These are phyloP conservation scores for Rousettus madagascariensis DNA, from an alignment of 2,797 vertebrate species.

Conservation along the genomic window DNA sequence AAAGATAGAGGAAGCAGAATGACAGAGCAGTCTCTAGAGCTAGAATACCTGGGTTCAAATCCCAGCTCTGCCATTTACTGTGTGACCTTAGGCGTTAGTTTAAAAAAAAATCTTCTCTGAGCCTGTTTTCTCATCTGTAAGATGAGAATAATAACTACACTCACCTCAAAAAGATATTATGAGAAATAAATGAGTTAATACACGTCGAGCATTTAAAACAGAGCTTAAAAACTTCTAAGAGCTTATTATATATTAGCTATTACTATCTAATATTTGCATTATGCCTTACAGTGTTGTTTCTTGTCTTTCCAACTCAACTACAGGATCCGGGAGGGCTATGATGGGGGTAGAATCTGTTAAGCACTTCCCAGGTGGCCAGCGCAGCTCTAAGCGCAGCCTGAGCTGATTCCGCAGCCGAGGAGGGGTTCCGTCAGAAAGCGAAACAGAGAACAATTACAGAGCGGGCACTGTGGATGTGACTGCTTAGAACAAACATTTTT, in stretches of 20 bases:
- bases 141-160: background rate
- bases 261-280: background rate
- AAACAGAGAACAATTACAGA: background rate
- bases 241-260: background rate
- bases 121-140: background rate
- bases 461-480: background rate
- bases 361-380: background rate
- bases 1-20: background rate
- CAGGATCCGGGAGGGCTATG: background rate
- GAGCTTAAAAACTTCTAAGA: background rate
- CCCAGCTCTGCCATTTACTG: background rate
- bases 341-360: background rate
- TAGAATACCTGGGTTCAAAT: background rate
- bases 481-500: background rate
- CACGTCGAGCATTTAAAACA: background rate
- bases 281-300: background rate
- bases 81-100: background rate
- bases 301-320: background rate
- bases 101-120: background rate
- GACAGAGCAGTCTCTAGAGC: background rate
- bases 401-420: background rate
- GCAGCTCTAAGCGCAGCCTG: background rate
- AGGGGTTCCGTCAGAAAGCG: background rate
- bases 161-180: background rate
- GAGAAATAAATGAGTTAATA: background rate